phyloP scores from a whole-genome alignment of 2,888 invertebrate genomes.

The Emmelina monodactyla region DNA sequence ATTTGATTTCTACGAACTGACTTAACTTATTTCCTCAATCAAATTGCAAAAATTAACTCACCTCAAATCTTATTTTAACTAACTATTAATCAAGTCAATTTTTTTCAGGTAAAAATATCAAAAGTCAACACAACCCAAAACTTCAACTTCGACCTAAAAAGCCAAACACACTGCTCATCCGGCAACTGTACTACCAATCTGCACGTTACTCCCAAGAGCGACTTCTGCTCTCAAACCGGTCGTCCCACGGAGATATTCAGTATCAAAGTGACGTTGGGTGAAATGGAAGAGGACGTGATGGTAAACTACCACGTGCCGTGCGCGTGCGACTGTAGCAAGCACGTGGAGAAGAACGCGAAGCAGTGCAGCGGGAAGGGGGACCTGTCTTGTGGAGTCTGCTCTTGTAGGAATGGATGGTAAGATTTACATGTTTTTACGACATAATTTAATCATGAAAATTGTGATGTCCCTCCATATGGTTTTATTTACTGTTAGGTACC shows the following conservation, averaged over 20 bases:
- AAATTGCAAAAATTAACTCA: too few species aligned
- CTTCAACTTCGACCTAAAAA: not conserved
- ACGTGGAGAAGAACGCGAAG: conserved; percentile 34
- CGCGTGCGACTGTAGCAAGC: conserved; percentile 33
- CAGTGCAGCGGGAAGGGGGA: conserved; percentile 56
- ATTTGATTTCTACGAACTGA: too few species aligned
- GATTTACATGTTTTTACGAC: conserved; percentile 7
- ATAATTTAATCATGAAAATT: not conserved
- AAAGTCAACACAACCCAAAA: not conserved
- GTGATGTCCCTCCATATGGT: too few species aligned
- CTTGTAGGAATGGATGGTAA: conserved; percentile 54
- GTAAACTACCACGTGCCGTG: conserved; percentile 41
- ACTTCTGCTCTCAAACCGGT: conserved; percentile 30
- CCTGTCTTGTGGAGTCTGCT: conserved; percentile 69
- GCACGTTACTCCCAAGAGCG: conserved; percentile 16
- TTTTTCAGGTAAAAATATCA: not conserved
- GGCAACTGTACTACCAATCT: conserved; percentile 14
- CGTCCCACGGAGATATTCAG: conserved; percentile 23
- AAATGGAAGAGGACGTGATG: conserved; percentile 21
- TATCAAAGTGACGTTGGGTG: conserved; percentile 24
- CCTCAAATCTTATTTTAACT: too few species aligned
- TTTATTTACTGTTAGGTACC: too few species aligned
- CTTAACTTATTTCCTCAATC: too few species aligned
- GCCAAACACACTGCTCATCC: not conserved
- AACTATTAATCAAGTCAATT: too few species aligned